These are phyloP conservation scores for Zoanthus solanderi DNA, from an alignment of 92 coral and sea anemone genomes.

Conservation along the genomic window DNA sequence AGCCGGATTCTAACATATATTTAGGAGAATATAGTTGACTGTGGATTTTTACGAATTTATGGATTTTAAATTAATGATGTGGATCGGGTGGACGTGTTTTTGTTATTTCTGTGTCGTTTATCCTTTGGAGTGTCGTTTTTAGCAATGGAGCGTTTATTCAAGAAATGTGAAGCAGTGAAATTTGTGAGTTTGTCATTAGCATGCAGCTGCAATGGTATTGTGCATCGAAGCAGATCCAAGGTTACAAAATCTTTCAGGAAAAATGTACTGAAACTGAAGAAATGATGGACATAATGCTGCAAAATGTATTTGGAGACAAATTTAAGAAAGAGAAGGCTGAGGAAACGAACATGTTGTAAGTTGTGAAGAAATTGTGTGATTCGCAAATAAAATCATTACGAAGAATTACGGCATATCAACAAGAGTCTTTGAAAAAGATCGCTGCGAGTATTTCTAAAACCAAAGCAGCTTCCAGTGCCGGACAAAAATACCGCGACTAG, in stretches of 20 bases:
- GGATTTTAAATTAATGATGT: background rate
- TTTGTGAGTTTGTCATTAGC: background rate
- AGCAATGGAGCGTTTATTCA: conserved; percentile 2
- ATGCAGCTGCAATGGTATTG: background rate
- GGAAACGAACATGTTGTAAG: background rate
- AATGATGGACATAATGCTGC: background rate
- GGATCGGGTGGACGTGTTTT: background rate
- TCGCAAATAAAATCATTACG: background rate
- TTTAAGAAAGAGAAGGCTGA: background rate
- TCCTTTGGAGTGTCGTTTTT: background rate
- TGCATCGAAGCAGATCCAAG: background rate
- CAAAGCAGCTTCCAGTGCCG: background rate
- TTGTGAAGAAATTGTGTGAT: background rate
- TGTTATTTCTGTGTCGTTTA: background rate
- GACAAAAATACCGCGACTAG: conserved; percentile 30
- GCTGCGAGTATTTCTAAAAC: conserved; percentile 13
- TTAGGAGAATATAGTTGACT: background rate
- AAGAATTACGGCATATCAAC: background rate
- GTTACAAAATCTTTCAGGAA: conserved; percentile 9
- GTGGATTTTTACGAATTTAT: conserved; percentile 4
- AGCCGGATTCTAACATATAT: background rate
- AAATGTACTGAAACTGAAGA: background rate
- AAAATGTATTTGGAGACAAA: background rate
- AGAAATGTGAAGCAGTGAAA: background rate
- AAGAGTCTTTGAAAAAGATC: background rate